Conservation (phyloP, 2,797 vertebrate species). For the Chelmon rostratus region DNA sequence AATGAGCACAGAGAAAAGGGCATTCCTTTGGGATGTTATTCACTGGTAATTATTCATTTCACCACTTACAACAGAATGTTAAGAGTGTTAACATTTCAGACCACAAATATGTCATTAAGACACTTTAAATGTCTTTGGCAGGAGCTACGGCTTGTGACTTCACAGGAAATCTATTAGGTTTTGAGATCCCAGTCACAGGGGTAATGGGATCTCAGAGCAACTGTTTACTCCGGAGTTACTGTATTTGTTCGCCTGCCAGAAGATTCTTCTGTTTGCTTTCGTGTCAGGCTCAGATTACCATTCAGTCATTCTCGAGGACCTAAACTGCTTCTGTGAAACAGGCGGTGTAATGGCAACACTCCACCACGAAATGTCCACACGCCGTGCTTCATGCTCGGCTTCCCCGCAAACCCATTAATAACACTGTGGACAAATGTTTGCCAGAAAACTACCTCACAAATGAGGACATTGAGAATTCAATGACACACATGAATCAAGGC, state of each 20-base stretch:
- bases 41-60: conserved; percentile 37
- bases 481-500: conserved; percentile 77
- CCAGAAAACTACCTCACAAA: conserved; percentile 71
- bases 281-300: conserved; percentile 58
- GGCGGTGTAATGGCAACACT: conserved; percentile 31
- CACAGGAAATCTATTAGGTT: conserved; percentile 54
- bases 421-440: conserved; percentile 71
- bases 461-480: conserved; percentile 70
- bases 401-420: conserved; percentile 66
- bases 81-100: conserved; percentile 53
- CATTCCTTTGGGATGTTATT: conserved; percentile 30
- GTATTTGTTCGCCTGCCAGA: conserved; percentile 70
- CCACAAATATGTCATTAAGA: conserved; percentile 57
- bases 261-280: conserved; percentile 64
- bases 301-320: conserved; percentile 56
- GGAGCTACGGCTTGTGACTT: conserved; percentile 59
- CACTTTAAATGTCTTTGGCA: conserved; percentile 48
- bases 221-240: conserved; percentile 68
- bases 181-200: conserved; percentile 56
- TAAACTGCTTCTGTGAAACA: conserved; percentile 44
- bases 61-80: conserved; percentile 35
- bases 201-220: conserved; percentile 63
- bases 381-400: conserved; percentile 46
- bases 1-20: conserved; percentile 29
- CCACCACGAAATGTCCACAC: conserved; percentile 57